Percentiles rank a stretch among this genome's conserved stretches.
phyloP scores from a whole-genome alignment of 1,140 invertebrate genomes.

The Euura lappo region DNA sequence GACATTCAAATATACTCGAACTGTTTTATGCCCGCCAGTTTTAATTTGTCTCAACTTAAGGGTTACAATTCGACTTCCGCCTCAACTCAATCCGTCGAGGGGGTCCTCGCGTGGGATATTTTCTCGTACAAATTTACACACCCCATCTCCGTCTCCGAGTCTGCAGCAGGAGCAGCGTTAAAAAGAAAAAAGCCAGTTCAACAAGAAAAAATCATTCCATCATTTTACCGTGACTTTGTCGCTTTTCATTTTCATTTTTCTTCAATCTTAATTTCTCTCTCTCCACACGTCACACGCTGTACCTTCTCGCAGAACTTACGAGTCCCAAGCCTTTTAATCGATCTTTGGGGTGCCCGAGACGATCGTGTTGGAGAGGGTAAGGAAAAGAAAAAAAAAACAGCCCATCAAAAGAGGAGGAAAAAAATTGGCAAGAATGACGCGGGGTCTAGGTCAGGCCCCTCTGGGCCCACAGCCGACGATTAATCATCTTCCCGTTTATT shows the following conservation, averaged over 20 bases:
- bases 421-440: slow-evolving; percentile 33
- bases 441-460: slow-evolving; percentile 25
- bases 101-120: neutral
- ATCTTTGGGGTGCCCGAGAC: slow-evolving; percentile 5
- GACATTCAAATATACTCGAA: neutral
- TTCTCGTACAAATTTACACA: neutral
- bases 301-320: neutral
- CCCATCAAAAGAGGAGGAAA: slow-evolving; percentile 25
- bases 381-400: slow-evolving; percentile 10
- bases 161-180: no score
- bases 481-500: slow-evolving; percentile 55
- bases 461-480: slow-evolving; percentile 45
- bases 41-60: slow-evolving; percentile 7
- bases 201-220: neutral
- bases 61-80: slow-evolving; percentile 2
- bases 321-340: neutral
- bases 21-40: neutral
- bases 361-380: slow-evolving; percentile 20
- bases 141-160: no score
- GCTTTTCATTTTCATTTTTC: neutral
- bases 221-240: neutral
- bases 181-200: neutral
- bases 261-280: neutral
- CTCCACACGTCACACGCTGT: neutral
- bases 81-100: neutral